Percentiles rank a stretch among this genome's conserved stretches.
Evolutionary conservation across 2,113 vertebrate genomes (phyloP).

Genomic region (Heloderma charlesbogerti): DNA sequence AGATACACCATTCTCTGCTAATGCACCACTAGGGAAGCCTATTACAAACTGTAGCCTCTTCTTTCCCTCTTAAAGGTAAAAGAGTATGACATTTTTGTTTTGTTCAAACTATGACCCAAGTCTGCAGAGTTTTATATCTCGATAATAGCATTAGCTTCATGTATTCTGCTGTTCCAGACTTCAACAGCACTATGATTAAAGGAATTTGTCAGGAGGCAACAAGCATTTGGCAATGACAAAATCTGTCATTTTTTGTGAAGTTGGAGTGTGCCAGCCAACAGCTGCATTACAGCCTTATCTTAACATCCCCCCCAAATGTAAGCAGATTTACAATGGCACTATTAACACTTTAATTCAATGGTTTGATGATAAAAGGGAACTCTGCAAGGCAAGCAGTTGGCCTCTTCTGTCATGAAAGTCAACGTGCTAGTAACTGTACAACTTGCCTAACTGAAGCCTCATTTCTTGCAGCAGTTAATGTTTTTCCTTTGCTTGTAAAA

Average conservation of each 20-base stretch:
- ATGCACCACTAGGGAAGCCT: conserved; percentile 56
- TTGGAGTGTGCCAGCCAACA: conserved; percentile 88
- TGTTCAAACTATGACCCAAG: conserved; percentile 20
- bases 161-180: conserved; percentile 59
- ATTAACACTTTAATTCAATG: conserved; percentile 76
- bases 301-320: conserved; percentile 60
- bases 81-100: conserved; percentile 61
- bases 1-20: conserved; percentile 61
- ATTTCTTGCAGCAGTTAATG: background rate
- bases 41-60: conserved; percentile 56
- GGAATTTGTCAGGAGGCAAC: conserved; percentile 75
- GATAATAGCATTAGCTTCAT: conserved; percentile 47
- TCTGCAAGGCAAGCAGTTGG: conserved; percentile 72
- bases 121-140: conserved; percentile 42
- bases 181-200: conserved; percentile 73
- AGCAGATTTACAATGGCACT: conserved; percentile 68
- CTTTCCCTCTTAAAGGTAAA: conserved; percentile 63
- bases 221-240: conserved; percentile 84
- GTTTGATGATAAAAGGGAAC: conserved; percentile 72
- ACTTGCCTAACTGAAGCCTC: background rate
- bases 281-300: conserved; percentile 82
- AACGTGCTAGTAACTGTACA: background rate
- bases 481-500: conserved; percentile 27
- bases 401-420: conserved; percentile 62
- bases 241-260: conserved; percentile 83